These are phyloP conservation scores for Chrysocyon brachyurus DNA, from an alignment of 2,797 vertebrate genomes.

Conservation along the genomic window DNA sequence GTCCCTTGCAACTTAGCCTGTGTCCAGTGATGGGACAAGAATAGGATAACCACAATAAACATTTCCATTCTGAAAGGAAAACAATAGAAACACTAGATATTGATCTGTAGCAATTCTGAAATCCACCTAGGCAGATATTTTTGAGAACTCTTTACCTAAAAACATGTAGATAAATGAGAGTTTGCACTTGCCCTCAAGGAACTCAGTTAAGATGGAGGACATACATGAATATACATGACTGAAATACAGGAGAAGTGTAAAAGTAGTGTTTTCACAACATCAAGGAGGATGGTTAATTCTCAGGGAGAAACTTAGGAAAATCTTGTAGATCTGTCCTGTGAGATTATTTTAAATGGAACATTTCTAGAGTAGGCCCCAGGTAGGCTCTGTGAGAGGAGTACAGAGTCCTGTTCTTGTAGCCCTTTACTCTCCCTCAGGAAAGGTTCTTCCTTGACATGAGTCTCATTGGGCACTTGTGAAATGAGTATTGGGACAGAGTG, in stretches of 20 bases:
- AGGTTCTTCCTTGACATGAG: background rate
- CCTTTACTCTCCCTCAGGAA: background rate
- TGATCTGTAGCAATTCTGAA: background rate
- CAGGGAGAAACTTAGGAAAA: background rate
- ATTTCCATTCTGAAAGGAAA: background rate
- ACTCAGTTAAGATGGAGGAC: background rate
- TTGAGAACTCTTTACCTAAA: slow-evolving; percentile 4
- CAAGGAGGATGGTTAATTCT: background rate
- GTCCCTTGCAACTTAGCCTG: background rate
- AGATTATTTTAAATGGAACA: background rate
- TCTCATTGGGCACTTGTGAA: background rate
- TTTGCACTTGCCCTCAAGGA: background rate
- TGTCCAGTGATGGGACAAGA: background rate
- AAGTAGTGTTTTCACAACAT: background rate
- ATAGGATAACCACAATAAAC: background rate
- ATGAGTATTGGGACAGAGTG: background rate
- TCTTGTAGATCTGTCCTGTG: background rate
- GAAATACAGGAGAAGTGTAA: background rate
- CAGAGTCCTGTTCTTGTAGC: background rate
- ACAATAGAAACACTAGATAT: background rate
- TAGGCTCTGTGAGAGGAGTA: background rate
- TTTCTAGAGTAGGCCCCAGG: background rate
- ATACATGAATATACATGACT: background rate
- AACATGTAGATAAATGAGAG: background rate
- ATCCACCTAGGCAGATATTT: background rate